phyloP scores from a whole-genome alignment of 2,888 invertebrate genomes.

The Trisateles emortualis region DNA sequence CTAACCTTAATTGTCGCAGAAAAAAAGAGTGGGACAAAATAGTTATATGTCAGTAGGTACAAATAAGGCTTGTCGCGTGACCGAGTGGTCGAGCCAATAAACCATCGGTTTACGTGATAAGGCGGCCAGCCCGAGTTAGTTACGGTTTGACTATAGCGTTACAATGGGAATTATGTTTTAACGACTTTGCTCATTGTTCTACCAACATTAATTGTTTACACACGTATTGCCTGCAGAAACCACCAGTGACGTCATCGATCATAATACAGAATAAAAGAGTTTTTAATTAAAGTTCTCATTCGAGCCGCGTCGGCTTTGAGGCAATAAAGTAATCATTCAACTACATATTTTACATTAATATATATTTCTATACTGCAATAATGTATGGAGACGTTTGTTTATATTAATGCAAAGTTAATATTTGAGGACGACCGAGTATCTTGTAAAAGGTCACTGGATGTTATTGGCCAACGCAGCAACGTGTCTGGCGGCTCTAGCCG shows the following conservation, averaged over 20 bases:
- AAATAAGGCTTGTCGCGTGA: slow-evolving; percentile 61
- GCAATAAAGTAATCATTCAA: slow-evolving; percentile 29
- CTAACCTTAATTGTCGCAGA: slow-evolving; percentile 2
- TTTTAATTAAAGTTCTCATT: slow-evolving; percentile 35
- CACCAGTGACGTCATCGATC: slow-evolving; percentile 38
- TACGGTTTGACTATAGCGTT: slow-evolving; percentile 51
- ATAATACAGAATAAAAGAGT: slow-evolving; percentile 29
- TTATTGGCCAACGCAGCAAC: not conserved
- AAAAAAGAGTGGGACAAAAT: slow-evolving; percentile 30
- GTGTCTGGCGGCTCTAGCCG: not conserved
- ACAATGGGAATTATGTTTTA: slow-evolving; percentile 63
- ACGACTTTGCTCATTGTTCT: slow-evolving; percentile 62
- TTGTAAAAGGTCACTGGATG: not conserved
- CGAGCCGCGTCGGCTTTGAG: slow-evolving; percentile 8
- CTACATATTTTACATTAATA: slow-evolving; percentile 13
- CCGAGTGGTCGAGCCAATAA: slow-evolving; percentile 55
- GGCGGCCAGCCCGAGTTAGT: slow-evolving; percentile 44
- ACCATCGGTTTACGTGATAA: slow-evolving; percentile 63
- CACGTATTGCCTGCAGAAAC: slow-evolving; percentile 52
- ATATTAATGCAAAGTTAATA: slow-evolving; percentile 13
- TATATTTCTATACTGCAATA: slow-evolving; percentile 9
- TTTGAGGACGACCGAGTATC: slow-evolving; percentile 7
- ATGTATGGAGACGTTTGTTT: slow-evolving; percentile 11
- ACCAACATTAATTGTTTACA: slow-evolving; percentile 58
- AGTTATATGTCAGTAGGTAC: slow-evolving; percentile 46